These are phyloP conservation scores for Rhinolophus ferrumequinum DNA, from an alignment of 2,113 vertebrate species.

Conservation along the genomic window DNA sequence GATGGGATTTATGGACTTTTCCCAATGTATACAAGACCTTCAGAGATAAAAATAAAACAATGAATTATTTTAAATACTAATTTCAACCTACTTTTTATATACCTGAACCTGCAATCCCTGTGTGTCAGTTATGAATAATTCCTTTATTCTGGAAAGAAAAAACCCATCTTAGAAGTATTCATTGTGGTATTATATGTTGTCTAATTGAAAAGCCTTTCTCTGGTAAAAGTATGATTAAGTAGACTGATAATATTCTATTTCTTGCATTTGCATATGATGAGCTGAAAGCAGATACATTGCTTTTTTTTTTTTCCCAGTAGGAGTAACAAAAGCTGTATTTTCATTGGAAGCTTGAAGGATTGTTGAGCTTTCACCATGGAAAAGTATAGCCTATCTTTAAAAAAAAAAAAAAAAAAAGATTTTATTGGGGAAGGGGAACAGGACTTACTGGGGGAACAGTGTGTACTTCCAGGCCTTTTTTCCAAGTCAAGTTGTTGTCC, in stretches of 20 bases:
- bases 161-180: background rate
- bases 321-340: conserved; percentile 18
- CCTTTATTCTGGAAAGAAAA: conserved; percentile 24
- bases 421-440: too few relatives aligned
- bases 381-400: background rate
- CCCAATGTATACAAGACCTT: background rate
- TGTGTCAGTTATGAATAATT: conserved; percentile 29
- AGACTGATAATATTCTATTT: background rate
- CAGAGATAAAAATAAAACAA: conserved; percentile 41
- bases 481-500: too few relatives aligned
- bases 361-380: background rate
- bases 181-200: background rate
- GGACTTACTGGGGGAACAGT: too few relatives aligned
- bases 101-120: background rate
- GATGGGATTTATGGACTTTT: conserved; percentile 25
- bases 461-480: too few relatives aligned
- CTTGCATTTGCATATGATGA: conserved; percentile 23
- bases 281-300: background rate
- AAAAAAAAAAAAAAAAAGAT: too few relatives aligned
- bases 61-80: conserved; percentile 1
- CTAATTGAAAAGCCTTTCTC: conserved; percentile 25
- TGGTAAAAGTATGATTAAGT: background rate
- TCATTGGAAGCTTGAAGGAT: background rate
- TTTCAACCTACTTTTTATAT: conserved; percentile 32
- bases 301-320: background rate